Evolutionary conservation across 2,888 invertebrate species (phyloP).

Genomic region (Zele albiditarsus): DNA sequence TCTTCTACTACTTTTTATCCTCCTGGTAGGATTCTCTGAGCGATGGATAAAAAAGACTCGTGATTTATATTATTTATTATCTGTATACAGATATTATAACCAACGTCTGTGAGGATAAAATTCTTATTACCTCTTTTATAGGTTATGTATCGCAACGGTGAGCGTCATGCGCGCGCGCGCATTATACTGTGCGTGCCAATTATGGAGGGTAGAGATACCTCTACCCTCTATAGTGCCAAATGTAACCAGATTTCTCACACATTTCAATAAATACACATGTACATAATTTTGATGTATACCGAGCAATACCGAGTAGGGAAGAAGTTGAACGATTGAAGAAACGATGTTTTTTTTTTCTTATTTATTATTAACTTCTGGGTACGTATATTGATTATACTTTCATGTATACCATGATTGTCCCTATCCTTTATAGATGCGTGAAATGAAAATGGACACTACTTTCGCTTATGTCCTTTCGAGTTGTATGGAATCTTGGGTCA

Average conservation of each 20-base stretch:
- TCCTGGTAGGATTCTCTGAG: not conserved
- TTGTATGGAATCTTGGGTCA: no score
- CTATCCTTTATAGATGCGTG: not conserved
- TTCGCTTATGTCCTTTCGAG: constrained; percentile 4
- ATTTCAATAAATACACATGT: not conserved
- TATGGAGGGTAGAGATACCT: no score
- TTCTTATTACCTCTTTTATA: not conserved
- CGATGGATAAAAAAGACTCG: not conserved
- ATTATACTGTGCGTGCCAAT: not conserved
- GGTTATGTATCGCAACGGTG: not conserved
- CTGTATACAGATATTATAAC: not conserved
- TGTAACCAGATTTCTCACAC: not conserved
- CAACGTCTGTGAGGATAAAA: not conserved
- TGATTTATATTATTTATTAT: not conserved
- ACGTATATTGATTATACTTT: not conserved
- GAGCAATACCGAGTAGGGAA: not conserved
- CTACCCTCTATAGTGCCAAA: no score
- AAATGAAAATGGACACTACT: not conserved
- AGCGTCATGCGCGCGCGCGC: not conserved
- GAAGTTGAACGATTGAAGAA: constrained; percentile 2
- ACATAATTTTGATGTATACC: not conserved
- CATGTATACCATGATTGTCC: not conserved
- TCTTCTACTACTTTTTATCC: not conserved
- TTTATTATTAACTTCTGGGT: not conserved
- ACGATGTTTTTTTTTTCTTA: not conserved